Evolutionary conservation across 2,797 vertebrate species (phyloP), one percentile per base, ranked within the genome.

Genomic region (Intellagama lesueurii): DNA sequence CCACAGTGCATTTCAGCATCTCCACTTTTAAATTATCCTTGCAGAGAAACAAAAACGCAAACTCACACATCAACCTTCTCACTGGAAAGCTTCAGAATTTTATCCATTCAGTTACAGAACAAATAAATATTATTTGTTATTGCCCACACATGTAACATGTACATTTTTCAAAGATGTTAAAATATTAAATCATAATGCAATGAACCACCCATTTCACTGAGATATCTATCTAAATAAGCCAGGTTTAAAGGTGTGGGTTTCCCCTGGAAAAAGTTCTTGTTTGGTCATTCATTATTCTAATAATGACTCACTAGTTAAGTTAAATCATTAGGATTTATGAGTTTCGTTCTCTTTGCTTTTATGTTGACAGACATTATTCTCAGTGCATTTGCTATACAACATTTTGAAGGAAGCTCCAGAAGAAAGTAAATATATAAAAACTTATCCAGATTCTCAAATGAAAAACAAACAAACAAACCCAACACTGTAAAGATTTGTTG

Each of bases 1-100:
- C 97, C 97, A 97, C 97, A 95, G 97, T 96, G 97, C 96, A 95
- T 96, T 95, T 97, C 96, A 96, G 97, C 97, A 91, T 96, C 95
- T 96, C 96, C 95, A 96, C 96, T 96, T 96, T 94, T 92, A 94
- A 98, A 95, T 96, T 96, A 96, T 95, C 93, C 96, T 95, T 94
- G 97, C 92, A 97, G 95, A 96, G 95, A 94, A 97, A 97, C 92
- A 96, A 96, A 96, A 96, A 91, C 83, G 86, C 85, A 70, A 97
- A 96, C 91, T 93, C 96, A 97, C 97, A 96, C 97, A 97, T 97
- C 96, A 95, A 94, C 95, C 96, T 96, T 91, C 94, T 95, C 92
- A 95, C 91, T 92, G 94, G 85, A 97, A 97, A 97, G 97, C 96
- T 95, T 96, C 93, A 95, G 94, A 97, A 95, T 96, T 96, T 95